Conservation (phyloP, 2,797 vertebrate genomes). For the Gobionotothen gibberifrons region DNA sequence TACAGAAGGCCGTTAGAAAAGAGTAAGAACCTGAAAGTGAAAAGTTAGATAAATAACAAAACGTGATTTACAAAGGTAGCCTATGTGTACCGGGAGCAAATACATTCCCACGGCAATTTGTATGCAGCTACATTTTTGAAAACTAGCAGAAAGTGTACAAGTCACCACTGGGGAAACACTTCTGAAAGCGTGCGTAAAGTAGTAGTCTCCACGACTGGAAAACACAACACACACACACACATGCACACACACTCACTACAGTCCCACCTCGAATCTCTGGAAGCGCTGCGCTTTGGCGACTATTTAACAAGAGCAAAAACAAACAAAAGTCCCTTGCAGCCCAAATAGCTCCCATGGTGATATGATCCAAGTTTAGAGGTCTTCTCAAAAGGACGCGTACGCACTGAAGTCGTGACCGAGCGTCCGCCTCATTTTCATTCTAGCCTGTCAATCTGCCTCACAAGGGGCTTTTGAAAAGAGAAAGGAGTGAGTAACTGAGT, state of each 20-base stretch:
- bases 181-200: constrained; percentile 75
- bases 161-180: constrained; percentile 48
- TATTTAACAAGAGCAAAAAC: constrained; percentile 88
- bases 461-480: constrained; percentile 81
- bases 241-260: constrained; percentile 61
- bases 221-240: constrained; percentile 50
- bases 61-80: background rate
- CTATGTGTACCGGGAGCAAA: background rate
- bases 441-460: constrained; percentile 84
- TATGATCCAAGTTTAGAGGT: constrained; percentile 81
- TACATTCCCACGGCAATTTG: background rate
- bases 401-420: constrained; percentile 82
- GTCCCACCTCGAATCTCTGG: constrained; percentile 85
- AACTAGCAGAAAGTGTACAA: constrained; percentile 24
- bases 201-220: constrained; percentile 47
- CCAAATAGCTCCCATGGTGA: constrained; percentile 87
- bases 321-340: constrained; percentile 84
- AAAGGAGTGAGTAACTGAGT: constrained; percentile 67
- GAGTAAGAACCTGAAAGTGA: constrained; percentile 6
- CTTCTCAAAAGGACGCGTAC: constrained; percentile 83
- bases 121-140: background rate
- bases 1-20: background rate
- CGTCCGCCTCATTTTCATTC: constrained; percentile 87
- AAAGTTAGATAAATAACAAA: constrained; percentile 11
- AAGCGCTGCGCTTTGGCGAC: constrained; percentile 82